A percentile compares a stretch with the other conserved stretches of the same genome.
phyloP scores from a whole-genome alignment of 2,113 vertebrate genomes.

The Pyrgilauda ruficollis region DNA sequence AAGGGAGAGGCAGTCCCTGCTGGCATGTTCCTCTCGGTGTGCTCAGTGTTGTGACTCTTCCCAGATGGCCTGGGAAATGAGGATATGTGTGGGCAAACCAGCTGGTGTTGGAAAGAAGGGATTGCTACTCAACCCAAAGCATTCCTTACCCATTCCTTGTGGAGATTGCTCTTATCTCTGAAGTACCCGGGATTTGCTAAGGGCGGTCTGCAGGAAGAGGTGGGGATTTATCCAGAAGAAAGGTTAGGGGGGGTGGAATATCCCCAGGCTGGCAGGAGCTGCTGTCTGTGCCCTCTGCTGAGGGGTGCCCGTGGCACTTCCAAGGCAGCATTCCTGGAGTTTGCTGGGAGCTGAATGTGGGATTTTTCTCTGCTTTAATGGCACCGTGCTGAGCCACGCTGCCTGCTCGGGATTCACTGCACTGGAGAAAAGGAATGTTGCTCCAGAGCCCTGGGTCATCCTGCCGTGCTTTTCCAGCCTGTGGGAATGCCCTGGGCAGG shows the following conservation, averaged over 20 bases:
- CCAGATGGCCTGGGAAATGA: not conserved
- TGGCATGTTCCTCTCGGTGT: rapidly evolving
- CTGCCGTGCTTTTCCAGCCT: not conserved
- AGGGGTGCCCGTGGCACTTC: not conserved
- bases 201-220: not conserved
- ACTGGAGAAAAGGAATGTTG: not conserved
- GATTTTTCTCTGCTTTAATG: not conserved
- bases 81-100: not conserved
- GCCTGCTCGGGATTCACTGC: rapidly evolving
- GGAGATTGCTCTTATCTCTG: not conserved
- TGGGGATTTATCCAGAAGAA: not conserved
- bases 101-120: not conserved
- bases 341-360: not conserved
- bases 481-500: not conserved
- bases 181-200: rapidly evolving
- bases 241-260: not conserved
- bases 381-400: rapidly evolving
- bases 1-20: not conserved
- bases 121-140: not conserved
- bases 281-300: no score
- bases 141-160: not conserved
- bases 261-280: not conserved
- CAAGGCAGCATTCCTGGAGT: not conserved
- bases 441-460: not conserved
- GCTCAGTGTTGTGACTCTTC: not conserved